Evolutionary conservation across 2,113 vertebrate species (phyloP), one percentile per base, ranked within the genome.

Genomic region (Bufo bufo): DNA sequence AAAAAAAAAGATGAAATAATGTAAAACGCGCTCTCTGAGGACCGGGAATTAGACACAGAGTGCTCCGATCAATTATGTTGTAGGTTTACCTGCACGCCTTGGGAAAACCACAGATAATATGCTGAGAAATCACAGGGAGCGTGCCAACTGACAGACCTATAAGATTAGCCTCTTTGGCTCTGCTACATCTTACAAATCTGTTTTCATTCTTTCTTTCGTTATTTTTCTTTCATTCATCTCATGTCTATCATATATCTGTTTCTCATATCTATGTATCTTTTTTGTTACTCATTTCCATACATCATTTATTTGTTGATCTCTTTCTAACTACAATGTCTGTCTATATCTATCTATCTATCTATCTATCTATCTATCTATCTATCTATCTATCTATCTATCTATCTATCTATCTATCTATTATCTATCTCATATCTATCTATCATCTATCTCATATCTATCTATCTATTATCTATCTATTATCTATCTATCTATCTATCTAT

Each of bases 321-420:
- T 2, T 12, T 69, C n/a, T 23, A 43, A 16, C 33, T 43, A 3
- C 11, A 33, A 72, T 72, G 20, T 75, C 72, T 47, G 17, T 74
- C 71, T 14, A 43, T 14, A 23, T 69, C 56, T 58, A 58, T 58
- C 20, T 78, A 78, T 54, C 17, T 23, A 78, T 77, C 49, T 50
- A 56, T 50, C 52, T 54, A 54, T 78, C 77, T 71, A 71, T 71
- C 23, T 33, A 3, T 33, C n/a, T 71, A 71, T 71, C 66, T 71
- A 71, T 71, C 66, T 81, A 78, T 78, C 75, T 54, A 17, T 78
- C 77, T 78, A 78, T 56, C 50, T 78, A 52, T 52, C 6, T 58
- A 56, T 47, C 50, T 78, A 78, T 56, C n/a, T 56, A 56, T 78
- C 77, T 58, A 58, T 58, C 56, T n/a, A n/a, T n/a, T 58, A 58